These are phyloP conservation scores for Anhinga rufa DNA, from an alignment of 2,113 vertebrate genomes.

Conservation along the genomic window DNA sequence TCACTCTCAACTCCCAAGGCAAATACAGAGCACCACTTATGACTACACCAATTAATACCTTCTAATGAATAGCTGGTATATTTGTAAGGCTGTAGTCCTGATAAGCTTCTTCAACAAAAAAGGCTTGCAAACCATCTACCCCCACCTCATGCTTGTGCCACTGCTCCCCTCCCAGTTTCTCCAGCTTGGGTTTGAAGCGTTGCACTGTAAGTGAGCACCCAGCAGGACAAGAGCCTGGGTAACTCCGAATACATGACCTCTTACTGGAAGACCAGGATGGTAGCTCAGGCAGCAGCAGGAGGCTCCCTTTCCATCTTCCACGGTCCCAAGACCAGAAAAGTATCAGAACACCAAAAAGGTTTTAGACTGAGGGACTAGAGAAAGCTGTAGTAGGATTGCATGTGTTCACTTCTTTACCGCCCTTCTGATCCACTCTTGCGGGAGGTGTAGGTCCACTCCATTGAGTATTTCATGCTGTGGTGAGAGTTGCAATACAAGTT, in stretches of 20 bases:
- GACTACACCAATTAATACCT: neutral
- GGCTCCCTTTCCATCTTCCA: neutral
- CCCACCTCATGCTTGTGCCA: fast-evolving
- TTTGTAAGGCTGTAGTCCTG: neutral
- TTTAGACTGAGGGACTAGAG: neutral
- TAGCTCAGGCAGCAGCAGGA: neutral
- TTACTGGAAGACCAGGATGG: neutral
- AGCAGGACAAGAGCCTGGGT: neutral
- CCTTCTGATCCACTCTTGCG: neutral
- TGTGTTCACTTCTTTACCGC: neutral
- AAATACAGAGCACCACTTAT: neutral
- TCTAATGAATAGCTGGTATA: neutral
- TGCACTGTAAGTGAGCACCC: neutral
- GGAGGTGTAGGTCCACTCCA: neutral
- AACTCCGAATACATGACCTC: neutral
- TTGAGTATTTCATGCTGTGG: neutral
- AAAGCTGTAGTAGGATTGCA: neutral
- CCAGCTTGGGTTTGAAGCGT: neutral
- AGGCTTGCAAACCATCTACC: neutral
- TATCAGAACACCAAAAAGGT: neutral
- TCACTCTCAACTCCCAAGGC: neutral
- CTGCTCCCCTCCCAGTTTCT: neutral
- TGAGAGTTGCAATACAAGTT: neutral
- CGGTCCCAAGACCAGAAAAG: neutral
- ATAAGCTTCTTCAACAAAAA: neutral